Evolutionary conservation across 2,113 vertebrate species (phyloP), one percentile per base, ranked within the genome.

Genomic region (Ceyx melanurus): DNA sequence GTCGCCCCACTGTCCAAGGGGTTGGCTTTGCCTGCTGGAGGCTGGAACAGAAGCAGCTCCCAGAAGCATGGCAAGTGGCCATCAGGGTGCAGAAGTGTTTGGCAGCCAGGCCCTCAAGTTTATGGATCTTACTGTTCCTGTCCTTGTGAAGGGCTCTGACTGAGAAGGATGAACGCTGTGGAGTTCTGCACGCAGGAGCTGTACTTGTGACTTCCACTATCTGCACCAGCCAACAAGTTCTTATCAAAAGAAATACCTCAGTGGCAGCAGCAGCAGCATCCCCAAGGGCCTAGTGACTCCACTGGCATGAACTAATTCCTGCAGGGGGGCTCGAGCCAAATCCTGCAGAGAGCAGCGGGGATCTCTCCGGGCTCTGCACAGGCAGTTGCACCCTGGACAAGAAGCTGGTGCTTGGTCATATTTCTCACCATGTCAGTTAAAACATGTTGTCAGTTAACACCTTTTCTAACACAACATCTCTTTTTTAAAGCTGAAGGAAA

Each of bases 281-380:
- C 91, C 85, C 73, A 74, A 82, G 74, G 74, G 68, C 65, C 80
- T 81, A 70, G 90, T 95, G 75, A 81, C 89, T 90, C 67, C 62
- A 86, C 81, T 48, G 88, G 74, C 90, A 86, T 1, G 8, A 96
- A 91, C 67, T 84, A 90, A 92, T 91, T 95, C 90, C 85, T 90
- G 77, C 90, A 91, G 90, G 91, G 45, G 57, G 92, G 90, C 90
- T 95, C 90, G 91, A 90, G 72, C 80, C 92, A 97, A 95, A 96
- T 95, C 94, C 94, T 94, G 80, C 71, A 82, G 89, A 90, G 92
- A 92, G 57, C 50, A 86, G 61, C 0, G 2, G 90, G 90, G 95
- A 92, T 93, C 66, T 92, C 82, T 92, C 50, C 67, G 88, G 80
- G 80, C 70, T 94, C 75, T 81, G 76, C 79, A 90, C 80, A 89